Percentiles rank a stretch among this genome's conserved stretches.
These are phyloP conservation scores for Rhineura floridana DNA, from an alignment of 2,113 vertebrate species.

Conservation along the genomic window DNA sequence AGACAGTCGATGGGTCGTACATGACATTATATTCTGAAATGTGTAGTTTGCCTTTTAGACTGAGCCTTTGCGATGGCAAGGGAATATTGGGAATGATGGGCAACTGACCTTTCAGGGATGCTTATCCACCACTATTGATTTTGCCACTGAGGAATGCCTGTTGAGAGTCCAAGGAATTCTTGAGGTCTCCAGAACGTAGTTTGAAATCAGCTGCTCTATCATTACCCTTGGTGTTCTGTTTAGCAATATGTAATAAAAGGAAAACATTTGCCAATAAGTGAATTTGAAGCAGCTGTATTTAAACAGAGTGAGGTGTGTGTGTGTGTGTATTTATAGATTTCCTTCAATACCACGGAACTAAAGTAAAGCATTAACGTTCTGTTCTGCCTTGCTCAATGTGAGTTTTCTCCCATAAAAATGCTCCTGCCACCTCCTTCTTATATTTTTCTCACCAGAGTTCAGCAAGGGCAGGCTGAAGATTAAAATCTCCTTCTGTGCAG, in stretches of 20 bases:
- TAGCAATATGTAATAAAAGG: constrained; percentile 7
- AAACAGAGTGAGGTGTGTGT: background rate
- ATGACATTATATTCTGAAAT: background rate
- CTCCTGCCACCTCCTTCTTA: constrained; percentile 35
- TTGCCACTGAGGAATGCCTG: background rate
- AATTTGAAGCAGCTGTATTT: constrained; percentile 7
- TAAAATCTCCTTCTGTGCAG: constrained; percentile 49
- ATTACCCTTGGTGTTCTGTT: background rate
- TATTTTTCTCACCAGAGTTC: constrained; percentile 40
- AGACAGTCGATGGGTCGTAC: too few relatives aligned
- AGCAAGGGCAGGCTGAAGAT: constrained; percentile 44
- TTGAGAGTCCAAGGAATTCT: too few relatives aligned
- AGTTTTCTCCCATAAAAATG: constrained; percentile 22
- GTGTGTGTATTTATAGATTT: constrained; percentile 11
- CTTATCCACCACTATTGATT: background rate
- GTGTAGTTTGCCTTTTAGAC: background rate
- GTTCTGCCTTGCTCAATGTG: background rate
- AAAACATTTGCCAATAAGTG: constrained; percentile 22
- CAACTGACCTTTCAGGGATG: background rate
- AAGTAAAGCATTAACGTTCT: background rate
- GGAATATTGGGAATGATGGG: background rate
- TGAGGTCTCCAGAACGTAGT: background rate
- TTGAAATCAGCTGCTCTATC: background rate
- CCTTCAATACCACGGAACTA: constrained; percentile 27
- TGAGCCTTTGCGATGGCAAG: background rate